phyloP scores from a whole-genome alignment of 2,888 invertebrate species.

The Trichopria drosophilae region DNA sequence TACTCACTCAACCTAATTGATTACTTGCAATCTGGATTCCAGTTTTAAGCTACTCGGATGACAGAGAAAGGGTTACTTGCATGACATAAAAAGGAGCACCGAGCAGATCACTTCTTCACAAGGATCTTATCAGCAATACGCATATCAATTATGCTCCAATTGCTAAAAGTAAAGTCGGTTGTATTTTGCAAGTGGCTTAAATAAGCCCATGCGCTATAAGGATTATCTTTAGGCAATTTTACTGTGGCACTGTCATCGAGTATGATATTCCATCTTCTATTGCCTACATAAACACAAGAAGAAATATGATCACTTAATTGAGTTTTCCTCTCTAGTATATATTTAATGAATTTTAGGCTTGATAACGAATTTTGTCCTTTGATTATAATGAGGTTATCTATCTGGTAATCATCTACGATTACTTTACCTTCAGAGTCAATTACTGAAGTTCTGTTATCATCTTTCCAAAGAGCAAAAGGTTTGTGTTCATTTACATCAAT shows the following conservation, averaged over 20 bases:
- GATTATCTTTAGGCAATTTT: slow-evolving; percentile 20
- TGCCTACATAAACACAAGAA: slow-evolving; percentile 18
- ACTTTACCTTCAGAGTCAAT: slow-evolving; percentile 20
- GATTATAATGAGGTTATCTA: slow-evolving; percentile 20
- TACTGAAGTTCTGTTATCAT: slow-evolving; percentile 19
- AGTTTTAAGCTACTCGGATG: too few relatives aligned
- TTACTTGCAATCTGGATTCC: slow-evolving; percentile 4
- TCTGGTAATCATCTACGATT: slow-evolving; percentile 17
- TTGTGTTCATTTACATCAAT: slow-evolving; percentile 20
- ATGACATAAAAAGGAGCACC: too few relatives aligned
- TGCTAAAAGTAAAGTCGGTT: slow-evolving; percentile 20
- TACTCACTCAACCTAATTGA: background rate
- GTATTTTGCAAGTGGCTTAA: slow-evolving; percentile 19
- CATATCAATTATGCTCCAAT: slow-evolving; percentile 20
- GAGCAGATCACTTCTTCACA: slow-evolving; percentile 20
- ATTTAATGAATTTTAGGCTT: slow-evolving; percentile 20
- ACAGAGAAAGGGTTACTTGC: too few relatives aligned
- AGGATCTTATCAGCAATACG: slow-evolving; percentile 17
- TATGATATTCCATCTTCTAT: slow-evolving; percentile 21
- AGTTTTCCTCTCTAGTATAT: slow-evolving; percentile 17
- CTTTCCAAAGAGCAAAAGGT: slow-evolving; percentile 18
- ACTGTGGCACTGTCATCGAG: slow-evolving; percentile 16
- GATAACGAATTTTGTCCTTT: slow-evolving; percentile 22
- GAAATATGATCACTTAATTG: slow-evolving; percentile 21
- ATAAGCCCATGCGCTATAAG: slow-evolving; percentile 18